Evolutionary conservation across 2,113 vertebrate genomes (phyloP), one percentile per base, ranked within the genome.

Genomic region (Sapayoa aenigma): DNA sequence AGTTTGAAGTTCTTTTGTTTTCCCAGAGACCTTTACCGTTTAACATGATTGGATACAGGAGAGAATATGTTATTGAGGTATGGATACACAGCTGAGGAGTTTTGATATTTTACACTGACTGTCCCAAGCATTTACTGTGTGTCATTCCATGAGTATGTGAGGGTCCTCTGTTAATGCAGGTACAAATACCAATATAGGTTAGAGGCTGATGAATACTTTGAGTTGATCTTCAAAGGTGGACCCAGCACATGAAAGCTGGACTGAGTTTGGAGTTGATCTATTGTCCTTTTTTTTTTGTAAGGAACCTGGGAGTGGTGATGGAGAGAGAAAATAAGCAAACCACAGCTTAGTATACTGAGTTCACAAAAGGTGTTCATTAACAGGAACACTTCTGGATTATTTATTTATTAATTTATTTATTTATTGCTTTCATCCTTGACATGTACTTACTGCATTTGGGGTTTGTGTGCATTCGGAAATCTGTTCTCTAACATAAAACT

Each of bases 271-370:
- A 35, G 62, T 15, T 85, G 69, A 21, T 74, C 49, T 56, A 0
- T 30, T 9, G 5, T 37, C 4, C 24, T 65, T 35, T 44, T 59
- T 12, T 11, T 14, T n/a, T n/a, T n/a, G n/a, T n/a, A 20, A 8
- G 9, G 6, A n/a, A n/a, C n/a, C n/a, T 1, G 1, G 5, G 9
- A 35, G 42, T 75, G 55, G 25, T 28, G 33, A 5, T 18, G n/a
- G 46, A 62, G 74, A 8, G 0, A 0, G 14, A 33, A 19, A 90
- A 46, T 20, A 30, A 46, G 24, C 23, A 90, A 88, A 33, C 15
- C 12, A 37, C 8, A 20, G 7, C 6, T 63, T 44, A 47, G 30
- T 60, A 9, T 46, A 47, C n/a, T 41, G 31, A 44, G 9, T 67
- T 92, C 27, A 50, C 9, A 63, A 78, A 69, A 87, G 21, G 7